Percentiles rank a stretch among this genome's conserved stretches.
phyloP scores from a whole-genome alignment of 2,113 vertebrate genomes.

The Dasyornis broadbenti region DNA sequence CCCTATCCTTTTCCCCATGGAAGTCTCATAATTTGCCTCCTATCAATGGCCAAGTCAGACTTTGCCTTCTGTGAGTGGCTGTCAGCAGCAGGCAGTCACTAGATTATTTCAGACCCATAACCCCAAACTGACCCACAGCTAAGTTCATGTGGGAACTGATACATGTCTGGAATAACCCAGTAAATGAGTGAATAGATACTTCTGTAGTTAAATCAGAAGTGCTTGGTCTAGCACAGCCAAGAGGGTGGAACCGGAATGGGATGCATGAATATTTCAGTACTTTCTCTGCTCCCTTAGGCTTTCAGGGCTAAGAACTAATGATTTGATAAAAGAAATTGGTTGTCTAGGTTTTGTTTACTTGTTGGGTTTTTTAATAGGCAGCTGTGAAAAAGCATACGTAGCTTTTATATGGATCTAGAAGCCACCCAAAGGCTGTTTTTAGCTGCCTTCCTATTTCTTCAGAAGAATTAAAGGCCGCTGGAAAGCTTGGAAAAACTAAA shows the following conservation, averaged over 20 bases:
- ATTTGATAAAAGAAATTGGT: not conserved
- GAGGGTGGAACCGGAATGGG: not conserved
- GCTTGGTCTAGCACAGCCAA: not conserved
- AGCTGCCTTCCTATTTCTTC: not conserved
- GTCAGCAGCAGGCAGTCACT: not conserved
- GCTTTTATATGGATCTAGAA: not conserved
- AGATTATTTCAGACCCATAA: not conserved
- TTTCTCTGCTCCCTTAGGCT: not conserved
- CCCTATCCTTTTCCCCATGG: not conserved
- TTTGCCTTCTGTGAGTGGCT: not conserved
- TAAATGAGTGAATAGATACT: not conserved
- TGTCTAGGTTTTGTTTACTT: not conserved
- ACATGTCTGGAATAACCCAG: not conserved
- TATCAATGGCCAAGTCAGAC: not conserved
- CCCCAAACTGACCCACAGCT: not conserved
- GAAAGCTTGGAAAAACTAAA: not conserved
- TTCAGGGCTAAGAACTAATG: not conserved
- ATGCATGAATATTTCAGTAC: not conserved
- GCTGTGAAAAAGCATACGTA: not conserved
- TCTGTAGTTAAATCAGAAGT: not conserved
- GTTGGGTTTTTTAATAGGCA: not conserved
- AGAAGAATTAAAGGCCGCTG: not conserved
- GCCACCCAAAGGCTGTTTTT: not conserved
- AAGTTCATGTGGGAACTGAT: not conserved
- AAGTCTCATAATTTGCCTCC: not conserved